Evolutionary conservation across 2,888 invertebrate genomes (phyloP), one percentile per base, ranked within the genome.

Genomic region (Parnassius apollo): DNA sequence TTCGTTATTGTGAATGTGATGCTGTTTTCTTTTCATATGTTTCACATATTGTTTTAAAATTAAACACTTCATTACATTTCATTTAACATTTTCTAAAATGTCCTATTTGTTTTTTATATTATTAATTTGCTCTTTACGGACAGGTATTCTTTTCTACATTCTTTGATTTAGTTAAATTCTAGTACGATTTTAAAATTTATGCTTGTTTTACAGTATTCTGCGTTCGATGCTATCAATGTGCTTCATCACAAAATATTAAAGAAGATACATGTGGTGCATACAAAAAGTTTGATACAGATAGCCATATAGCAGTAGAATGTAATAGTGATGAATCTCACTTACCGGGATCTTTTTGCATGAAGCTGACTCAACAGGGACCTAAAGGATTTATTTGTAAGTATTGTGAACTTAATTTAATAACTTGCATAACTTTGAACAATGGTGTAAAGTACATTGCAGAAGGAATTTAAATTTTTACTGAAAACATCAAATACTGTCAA

Each of bases 281-380:
- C 77, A 94, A 93, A 68, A 94, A 91, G 71, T 99, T 99, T 80
- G 96, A 98, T 80, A 95, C 93, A 73, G 93, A 95, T 12, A 94
- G 95, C 68, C 96, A 98, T 81, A 96, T 98, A 70, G 94, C 98
- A 10, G 95, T 98, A 2, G 98, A 99, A 77, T 99, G 99, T 82
- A 97, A 95, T 78, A 97, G 96, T 78, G 98, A 98, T 78, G 98
- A 98, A 83, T 97, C 98, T 50, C 94, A 96, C 70, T 96, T 97
- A 90, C 98, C 98, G 25, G 99, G 98, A 9, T 97, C 98, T 2
- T 98, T 99, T 85, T 99, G 99, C 83, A 97, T 98, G 93, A 99
- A 99, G 91, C 93, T 97, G 35, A 96, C 97, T 1, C 97, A 98
- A 75, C 98, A 99, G 82, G 96, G 98, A 64, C 98, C 98, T 0